Percentiles rank a stretch among this genome's conserved stretches.
These are phyloP conservation scores for Schizopygopsis malacanthus DNA, from an alignment of 2,797 vertebrate genomes.

Conservation along the genomic window DNA sequence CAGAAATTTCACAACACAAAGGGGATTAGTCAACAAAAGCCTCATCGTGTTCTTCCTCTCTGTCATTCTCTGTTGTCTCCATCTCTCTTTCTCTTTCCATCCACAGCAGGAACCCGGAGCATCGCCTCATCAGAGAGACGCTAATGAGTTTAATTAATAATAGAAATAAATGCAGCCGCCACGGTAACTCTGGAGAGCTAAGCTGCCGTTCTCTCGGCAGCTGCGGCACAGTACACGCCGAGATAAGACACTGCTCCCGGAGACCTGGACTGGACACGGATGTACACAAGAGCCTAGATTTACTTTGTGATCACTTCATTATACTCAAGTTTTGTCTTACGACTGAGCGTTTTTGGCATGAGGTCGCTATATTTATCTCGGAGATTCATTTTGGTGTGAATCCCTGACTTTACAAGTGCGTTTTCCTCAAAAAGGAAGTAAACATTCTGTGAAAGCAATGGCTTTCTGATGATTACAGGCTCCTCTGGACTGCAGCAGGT, in stretches of 20 bases:
- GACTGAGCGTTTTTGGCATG: background rate
- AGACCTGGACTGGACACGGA: constrained; percentile 22
- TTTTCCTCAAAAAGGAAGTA: constrained; percentile 27
- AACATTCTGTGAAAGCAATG: constrained; percentile 33
- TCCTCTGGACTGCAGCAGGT: constrained; percentile 47
- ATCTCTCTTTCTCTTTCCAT: constrained; percentile 57
- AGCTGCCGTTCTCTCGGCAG: constrained; percentile 71
- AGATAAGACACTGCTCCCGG: constrained; percentile 45
- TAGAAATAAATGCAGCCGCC: constrained; percentile 77
- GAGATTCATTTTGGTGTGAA: background rate
- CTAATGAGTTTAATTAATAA: constrained; percentile 82
- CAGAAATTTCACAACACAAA: constrained; percentile 53
- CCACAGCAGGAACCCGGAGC: constrained; percentile 66
- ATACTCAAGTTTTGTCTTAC: constrained; percentile 22
- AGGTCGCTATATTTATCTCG: background rate
- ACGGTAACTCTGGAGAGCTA: constrained; percentile 68
- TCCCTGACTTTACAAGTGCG: constrained; percentile 23
- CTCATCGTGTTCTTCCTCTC: constrained; percentile 43
- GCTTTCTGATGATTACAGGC: constrained; percentile 45
- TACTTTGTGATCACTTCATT: constrained; percentile 23
- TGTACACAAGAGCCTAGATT: background rate
- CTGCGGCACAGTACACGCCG: constrained; percentile 63
- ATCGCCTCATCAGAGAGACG: constrained; percentile 65
- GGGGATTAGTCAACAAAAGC: constrained; percentile 61
- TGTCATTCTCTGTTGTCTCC: constrained; percentile 34